These are phyloP conservation scores for Eutolmus rufibarbis DNA, from an alignment of 2,888 invertebrate species.

Conservation along the genomic window DNA sequence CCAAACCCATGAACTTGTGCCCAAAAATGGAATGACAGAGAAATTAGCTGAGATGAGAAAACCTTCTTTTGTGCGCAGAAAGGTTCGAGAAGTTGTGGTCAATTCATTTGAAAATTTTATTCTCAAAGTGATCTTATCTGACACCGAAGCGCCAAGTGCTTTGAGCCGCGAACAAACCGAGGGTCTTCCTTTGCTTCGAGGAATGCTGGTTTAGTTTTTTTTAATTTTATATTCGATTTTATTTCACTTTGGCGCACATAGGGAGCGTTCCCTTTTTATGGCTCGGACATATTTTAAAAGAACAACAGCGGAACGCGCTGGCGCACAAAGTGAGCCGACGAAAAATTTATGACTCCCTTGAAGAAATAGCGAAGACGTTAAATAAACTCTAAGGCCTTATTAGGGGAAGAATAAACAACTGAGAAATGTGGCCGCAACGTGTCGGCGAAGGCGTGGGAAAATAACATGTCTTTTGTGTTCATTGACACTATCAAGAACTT, in stretches of 20 bases:
- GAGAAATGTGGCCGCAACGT: conserved; percentile 28
- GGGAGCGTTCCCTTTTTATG: conserved; percentile 22
- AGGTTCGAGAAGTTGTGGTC: not conserved
- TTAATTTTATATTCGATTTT: not conserved
- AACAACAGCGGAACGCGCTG: conserved; percentile 1
- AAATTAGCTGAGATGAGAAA: conserved; percentile 6
- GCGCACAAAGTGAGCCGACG: not conserved
- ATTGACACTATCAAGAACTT: not conserved
- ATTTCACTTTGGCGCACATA: not conserved
- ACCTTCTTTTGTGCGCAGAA: not conserved
- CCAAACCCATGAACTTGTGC: not conserved
- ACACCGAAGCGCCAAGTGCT: conserved; percentile 2
- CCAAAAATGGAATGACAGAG: conserved; percentile 3
- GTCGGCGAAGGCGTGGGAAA: conserved; percentile 32
- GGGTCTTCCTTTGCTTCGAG: not conserved
- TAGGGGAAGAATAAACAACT: conserved; percentile 11
- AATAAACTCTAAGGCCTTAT: not conserved
- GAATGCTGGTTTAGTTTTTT: not conserved
- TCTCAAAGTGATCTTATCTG: conserved; percentile 18
- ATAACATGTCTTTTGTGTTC: not conserved
- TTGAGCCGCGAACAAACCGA: not conserved
- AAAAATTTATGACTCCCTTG: conserved; percentile 35
- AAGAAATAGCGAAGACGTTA: conserved; percentile 26
- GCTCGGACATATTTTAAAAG: not conserved
- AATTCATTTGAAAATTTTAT: not conserved